Conservation (phyloP, 2,797 vertebrate species). For the Sebastes itinus region DNA sequence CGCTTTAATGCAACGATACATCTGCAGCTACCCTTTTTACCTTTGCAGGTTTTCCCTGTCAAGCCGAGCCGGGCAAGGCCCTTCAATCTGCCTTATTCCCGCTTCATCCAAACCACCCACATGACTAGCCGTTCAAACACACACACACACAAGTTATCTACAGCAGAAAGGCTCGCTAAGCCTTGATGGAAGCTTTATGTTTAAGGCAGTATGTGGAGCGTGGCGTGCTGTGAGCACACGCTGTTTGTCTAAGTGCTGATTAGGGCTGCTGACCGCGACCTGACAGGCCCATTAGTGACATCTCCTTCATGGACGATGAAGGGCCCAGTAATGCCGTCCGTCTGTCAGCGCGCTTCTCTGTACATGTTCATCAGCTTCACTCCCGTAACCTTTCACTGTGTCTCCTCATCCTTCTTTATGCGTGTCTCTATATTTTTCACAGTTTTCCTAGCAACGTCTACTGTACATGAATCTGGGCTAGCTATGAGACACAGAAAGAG, state of each 20-base stretch:
- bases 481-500: background rate
- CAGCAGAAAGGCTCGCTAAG: conserved; percentile 21
- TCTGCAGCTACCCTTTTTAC: conserved; percentile 12
- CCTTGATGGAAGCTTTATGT: conserved; percentile 50
- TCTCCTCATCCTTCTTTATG: background rate
- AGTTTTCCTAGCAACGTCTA: background rate
- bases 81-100: conserved; percentile 38
- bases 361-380: conserved; percentile 49
- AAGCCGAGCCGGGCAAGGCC: background rate
- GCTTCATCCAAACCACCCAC: conserved; percentile 42
- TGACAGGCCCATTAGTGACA: conserved; percentile 71
- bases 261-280: conserved; percentile 58
- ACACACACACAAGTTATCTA: background rate
- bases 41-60: conserved; percentile 16
- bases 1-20: conserved; percentile 29
- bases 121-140: conserved; percentile 6
- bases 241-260: conserved; percentile 75
- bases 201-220: conserved; percentile 28
- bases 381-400: conserved; percentile 26
- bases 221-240: conserved; percentile 35
- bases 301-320: conserved; percentile 62
- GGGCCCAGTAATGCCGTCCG: conserved; percentile 32
- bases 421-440: background rate
- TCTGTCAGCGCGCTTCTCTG: conserved; percentile 32
- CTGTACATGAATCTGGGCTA: background rate